Percentiles rank a stretch among this genome's conserved stretches.
Evolutionary conservation across 2,888 invertebrate species (phyloP).

Genomic region (Octonoba sinensis): DNA sequence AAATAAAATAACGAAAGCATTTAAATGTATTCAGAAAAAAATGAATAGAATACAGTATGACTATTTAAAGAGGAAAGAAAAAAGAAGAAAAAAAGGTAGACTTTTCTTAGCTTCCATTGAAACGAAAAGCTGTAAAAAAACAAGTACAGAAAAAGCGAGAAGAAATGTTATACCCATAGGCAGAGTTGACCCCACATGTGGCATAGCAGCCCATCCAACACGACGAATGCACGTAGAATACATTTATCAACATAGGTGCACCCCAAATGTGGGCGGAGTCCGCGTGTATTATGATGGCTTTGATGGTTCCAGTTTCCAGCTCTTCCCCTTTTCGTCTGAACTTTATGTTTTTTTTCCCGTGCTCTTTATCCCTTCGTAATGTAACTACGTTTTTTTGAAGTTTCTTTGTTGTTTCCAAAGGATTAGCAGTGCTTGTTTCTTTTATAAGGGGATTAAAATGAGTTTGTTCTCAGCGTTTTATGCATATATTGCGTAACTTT

Average conservation of each 20-base stretch:
- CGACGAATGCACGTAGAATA: slow-evolving; percentile 37
- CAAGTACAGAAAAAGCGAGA: slow-evolving; percentile 20
- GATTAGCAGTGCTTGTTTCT: too few species aligned
- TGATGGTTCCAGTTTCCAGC: slow-evolving; percentile 9
- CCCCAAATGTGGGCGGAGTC: slow-evolving; percentile 40
- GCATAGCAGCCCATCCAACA: slow-evolving; percentile 26
- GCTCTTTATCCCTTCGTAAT: neutral
- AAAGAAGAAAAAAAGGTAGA: too few species aligned
- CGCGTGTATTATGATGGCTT: slow-evolving; percentile 49
- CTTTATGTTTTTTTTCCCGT: slow-evolving; percentile 5
- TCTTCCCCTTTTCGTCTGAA: slow-evolving; percentile 8
- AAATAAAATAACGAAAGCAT: too few species aligned
- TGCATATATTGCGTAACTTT: too few species aligned
- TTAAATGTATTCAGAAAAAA: too few species aligned
- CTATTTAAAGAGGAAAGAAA: too few species aligned
- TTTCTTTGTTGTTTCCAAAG: neutral
- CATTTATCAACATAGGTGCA: slow-evolving; percentile 51
- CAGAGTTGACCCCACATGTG: slow-evolving; percentile 44
- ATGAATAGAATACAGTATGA: too few species aligned
- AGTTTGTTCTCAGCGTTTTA: too few species aligned
- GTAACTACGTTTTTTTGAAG: neutral
- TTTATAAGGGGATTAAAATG: too few species aligned
- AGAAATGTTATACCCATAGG: slow-evolving; percentile 37
- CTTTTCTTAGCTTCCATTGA: neutral
- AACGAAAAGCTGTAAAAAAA: slow-evolving; percentile 3